Percentiles rank a stretch among this genome's conserved stretches.
These are phyloP conservation scores for Trichechus manatus DNA, from an alignment of 2,113 vertebrate species.

Conservation along the genomic window DNA sequence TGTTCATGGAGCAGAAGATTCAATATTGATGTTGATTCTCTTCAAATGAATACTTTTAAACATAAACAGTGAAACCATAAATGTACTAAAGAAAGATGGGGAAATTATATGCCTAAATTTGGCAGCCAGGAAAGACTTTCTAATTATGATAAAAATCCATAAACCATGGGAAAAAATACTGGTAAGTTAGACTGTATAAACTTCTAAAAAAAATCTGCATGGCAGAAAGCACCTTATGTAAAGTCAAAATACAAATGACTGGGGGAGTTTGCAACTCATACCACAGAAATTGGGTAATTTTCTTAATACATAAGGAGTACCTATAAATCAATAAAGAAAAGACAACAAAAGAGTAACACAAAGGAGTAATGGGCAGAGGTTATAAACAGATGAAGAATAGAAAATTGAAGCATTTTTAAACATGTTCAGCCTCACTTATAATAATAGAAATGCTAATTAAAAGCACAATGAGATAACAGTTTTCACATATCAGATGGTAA, in stretches of 20 bases:
- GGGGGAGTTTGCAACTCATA: background rate
- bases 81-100: background rate
- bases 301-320: background rate
- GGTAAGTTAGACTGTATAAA: background rate
- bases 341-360: background rate
- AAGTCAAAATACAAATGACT: background rate
- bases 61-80: background rate
- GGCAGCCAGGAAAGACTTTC: background rate
- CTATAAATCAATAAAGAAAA: background rate
- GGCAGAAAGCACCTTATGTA: background rate
- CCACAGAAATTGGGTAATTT: background rate
- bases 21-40: background rate
- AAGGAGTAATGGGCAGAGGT: background rate
- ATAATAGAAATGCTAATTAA: background rate
- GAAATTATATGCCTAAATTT: slow-evolving; percentile 13
- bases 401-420: slow-evolving; percentile 4
- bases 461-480: background rate
- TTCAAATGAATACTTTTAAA: background rate
- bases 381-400: background rate
- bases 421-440: background rate
- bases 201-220: background rate
- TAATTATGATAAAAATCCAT: slow-evolving; percentile 5
- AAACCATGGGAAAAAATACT: background rate
- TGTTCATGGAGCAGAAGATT: background rate
- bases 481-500: background rate